These are phyloP conservation scores for Solea solea DNA, from an alignment of 2,113 vertebrate genomes.

Conservation along the genomic window DNA sequence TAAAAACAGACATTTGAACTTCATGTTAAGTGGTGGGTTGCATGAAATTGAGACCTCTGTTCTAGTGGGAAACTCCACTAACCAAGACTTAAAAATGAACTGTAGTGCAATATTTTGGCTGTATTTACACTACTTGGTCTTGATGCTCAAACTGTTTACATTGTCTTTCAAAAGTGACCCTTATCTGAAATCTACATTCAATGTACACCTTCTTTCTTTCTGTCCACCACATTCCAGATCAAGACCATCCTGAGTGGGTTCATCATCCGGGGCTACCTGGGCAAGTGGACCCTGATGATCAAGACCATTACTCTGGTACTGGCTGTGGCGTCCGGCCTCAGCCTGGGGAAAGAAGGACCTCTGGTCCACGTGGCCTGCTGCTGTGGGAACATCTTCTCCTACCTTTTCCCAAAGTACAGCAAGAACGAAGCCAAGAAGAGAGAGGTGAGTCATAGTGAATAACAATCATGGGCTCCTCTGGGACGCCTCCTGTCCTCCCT, in stretches of 20 bases:
- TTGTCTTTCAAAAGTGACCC: too few relatives aligned
- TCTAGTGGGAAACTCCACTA: neutral
- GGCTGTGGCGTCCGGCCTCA: slow-evolving; percentile 96
- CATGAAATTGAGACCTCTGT: neutral
- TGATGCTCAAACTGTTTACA: too few relatives aligned
- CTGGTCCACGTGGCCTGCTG: slow-evolving; percentile 98
- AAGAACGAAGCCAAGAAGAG: slow-evolving; percentile 99
- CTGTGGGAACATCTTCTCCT: slow-evolving; percentile 99
- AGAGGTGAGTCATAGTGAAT: slow-evolving; percentile 83
- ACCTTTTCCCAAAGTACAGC: slow-evolving; percentile 99
- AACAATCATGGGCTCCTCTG: too few relatives aligned
- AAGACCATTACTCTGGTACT: slow-evolving; percentile 98
- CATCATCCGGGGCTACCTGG: slow-evolving; percentile 98
- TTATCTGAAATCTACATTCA: too few relatives aligned
- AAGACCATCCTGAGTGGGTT: slow-evolving; percentile 99
- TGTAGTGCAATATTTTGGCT: too few relatives aligned
- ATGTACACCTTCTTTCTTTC: too few relatives aligned
- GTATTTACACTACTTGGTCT: too few relatives aligned
- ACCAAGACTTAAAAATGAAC: neutral
- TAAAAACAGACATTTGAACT: too few relatives aligned
- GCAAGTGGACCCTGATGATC: slow-evolving; percentile 99
- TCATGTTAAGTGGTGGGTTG: too few relatives aligned
- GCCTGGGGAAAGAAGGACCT: slow-evolving; percentile 97
- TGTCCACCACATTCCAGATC: slow-evolving; percentile 82
- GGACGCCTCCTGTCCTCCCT: too few relatives aligned